These are phyloP conservation scores for Callipepla californica DNA, from an alignment of 2,113 vertebrate genomes.

Conservation along the genomic window DNA sequence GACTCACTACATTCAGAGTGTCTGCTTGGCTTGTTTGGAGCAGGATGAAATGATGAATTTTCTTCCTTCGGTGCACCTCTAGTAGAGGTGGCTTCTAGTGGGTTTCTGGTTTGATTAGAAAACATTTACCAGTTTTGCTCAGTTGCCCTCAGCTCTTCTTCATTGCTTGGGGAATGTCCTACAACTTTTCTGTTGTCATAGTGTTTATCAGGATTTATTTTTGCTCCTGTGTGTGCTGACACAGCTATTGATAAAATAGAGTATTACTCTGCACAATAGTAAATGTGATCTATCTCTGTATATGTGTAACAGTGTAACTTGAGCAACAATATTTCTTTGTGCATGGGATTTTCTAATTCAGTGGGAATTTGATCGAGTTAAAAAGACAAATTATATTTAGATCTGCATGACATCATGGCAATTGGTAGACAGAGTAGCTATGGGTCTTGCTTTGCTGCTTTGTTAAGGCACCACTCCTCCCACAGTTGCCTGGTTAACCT, in stretches of 20 bases:
- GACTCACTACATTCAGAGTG: background rate
- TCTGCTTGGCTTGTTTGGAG: background rate
- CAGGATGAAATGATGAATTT: background rate
- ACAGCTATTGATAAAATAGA: background rate
- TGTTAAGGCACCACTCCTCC: background rate
- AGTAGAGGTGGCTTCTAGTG: background rate
- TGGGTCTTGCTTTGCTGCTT: background rate
- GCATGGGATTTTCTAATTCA: background rate
- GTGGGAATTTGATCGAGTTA: background rate
- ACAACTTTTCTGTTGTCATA: background rate
- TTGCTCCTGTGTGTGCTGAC: background rate
- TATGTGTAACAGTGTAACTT: background rate
- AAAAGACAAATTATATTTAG: background rate
- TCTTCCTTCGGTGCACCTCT: background rate
- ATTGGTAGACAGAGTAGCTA: background rate
- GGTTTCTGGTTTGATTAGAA: background rate
- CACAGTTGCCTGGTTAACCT: background rate
- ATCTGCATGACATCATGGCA: background rate
- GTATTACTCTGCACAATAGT: background rate
- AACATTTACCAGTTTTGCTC: background rate
- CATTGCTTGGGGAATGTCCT: background rate
- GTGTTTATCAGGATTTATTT: constrained; percentile 16
- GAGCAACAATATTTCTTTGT: background rate
- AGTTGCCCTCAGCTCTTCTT: background rate
- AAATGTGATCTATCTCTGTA: background rate